Conservation (phyloP, 2,888 invertebrate species). For the Acrobasis repandana region DNA sequence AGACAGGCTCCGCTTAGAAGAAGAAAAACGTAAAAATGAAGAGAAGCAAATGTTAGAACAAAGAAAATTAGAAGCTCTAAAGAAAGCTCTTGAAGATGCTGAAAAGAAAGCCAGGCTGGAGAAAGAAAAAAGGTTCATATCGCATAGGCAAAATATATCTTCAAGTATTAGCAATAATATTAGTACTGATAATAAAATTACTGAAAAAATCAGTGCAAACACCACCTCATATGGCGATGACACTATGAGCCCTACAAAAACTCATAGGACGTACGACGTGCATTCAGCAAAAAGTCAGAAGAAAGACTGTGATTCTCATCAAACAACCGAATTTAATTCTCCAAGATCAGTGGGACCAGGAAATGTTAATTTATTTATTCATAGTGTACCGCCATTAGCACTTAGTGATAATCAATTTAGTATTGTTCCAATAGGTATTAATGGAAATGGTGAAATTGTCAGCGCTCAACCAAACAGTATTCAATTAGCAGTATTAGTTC, state of each 20-base stretch:
- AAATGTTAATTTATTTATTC: constrained; percentile 71
- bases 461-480: constrained; percentile 73
- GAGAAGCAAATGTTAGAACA: constrained; percentile 88
- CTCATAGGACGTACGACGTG: constrained; percentile 68
- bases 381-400: constrained; percentile 70
- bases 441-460: constrained; percentile 64
- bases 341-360: constrained; percentile 69
- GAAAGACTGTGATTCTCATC: constrained; percentile 65
- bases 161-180: constrained; percentile 31
- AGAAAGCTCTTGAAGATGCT: constrained; percentile 90
- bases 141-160: constrained; percentile 53
- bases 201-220: constrained; percentile 41
- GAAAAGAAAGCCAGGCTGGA: constrained; percentile 88
- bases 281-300: constrained; percentile 70
- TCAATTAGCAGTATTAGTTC: constrained; percentile 84
- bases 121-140: constrained; percentile 79
- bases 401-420: constrained; percentile 71
- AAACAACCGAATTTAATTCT: constrained; percentile 70
- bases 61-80: constrained; percentile 88
- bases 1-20: constrained; percentile 86
- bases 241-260: constrained; percentile 63
- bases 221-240: constrained; percentile 35
- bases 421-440: constrained; percentile 72
- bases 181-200: constrained; percentile 45
- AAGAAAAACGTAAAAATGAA: constrained; percentile 85